Conservation (phyloP, 2,113 vertebrate species). For the Sebastes schlegelii region DNA sequence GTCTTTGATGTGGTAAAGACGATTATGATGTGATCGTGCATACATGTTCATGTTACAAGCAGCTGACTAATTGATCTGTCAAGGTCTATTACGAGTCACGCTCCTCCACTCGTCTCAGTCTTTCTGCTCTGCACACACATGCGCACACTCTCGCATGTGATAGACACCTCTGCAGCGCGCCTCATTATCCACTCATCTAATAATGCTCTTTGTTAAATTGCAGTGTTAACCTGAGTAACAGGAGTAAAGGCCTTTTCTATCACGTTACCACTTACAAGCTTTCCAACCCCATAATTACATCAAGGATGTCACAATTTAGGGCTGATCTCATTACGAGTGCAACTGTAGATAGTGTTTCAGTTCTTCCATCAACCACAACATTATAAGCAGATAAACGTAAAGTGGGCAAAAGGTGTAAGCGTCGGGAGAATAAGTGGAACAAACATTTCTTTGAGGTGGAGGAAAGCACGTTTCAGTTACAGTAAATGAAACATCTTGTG, state of each 20-base stretch:
- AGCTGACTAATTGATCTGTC: constrained; percentile 64
- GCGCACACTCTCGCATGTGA: not conserved
- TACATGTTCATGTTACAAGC: constrained; percentile 57
- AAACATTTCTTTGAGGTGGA: not conserved
- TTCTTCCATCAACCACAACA: constrained; percentile 17
- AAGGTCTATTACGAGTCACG: constrained; percentile 58
- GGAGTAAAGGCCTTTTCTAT: constrained; percentile 52
- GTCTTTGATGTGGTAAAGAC: constrained; percentile 46
- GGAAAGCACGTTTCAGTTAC: not conserved
- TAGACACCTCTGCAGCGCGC: constrained; percentile 53
- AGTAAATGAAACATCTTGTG: not conserved
- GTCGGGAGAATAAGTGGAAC: not conserved
- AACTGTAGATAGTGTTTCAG: constrained; percentile 39
- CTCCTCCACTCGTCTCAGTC: constrained; percentile 41
- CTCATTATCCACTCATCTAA: constrained; percentile 73
- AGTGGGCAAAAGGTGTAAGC: constrained; percentile 1
- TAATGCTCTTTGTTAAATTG: constrained; percentile 71
- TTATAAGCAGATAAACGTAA: not conserved
- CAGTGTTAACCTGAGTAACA: constrained; percentile 61
- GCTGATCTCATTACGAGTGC: constrained; percentile 45
- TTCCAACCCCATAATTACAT: constrained; percentile 62
- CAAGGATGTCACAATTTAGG: constrained; percentile 48
- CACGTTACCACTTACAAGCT: constrained; percentile 56
- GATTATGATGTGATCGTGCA: constrained; percentile 55
- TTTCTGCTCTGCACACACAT: not conserved